Evolutionary conservation across 2,797 vertebrate species (phyloP).

Genomic region (Anguilla marmorata): DNA sequence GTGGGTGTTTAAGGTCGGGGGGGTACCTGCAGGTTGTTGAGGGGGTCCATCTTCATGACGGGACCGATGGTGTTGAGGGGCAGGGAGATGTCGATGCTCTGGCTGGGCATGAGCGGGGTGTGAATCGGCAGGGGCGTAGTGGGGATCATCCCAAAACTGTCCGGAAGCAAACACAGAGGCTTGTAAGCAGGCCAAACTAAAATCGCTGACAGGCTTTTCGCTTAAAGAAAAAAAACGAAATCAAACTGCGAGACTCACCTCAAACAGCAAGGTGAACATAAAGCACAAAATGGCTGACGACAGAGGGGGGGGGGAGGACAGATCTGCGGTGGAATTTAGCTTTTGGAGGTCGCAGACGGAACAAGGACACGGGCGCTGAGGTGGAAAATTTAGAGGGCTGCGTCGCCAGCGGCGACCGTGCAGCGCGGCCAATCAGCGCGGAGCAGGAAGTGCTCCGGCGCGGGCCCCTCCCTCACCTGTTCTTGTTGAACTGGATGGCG

Average conservation of each 20-base stretch:
- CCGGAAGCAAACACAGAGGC: neutral
- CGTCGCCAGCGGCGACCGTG: neutral
- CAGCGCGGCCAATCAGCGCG: neutral
- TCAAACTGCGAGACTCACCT: neutral
- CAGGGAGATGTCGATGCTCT: constrained; percentile 92
- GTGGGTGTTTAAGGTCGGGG: neutral
- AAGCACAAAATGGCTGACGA: neutral
- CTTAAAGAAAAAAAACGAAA: neutral
- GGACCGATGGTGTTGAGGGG: constrained; percentile 95
- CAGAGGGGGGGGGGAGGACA: too few relatives aligned
- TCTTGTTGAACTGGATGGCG: constrained; percentile 98
- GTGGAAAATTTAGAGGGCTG: neutral
- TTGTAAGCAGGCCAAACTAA: neutral
- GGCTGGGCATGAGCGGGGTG: constrained; percentile 96
- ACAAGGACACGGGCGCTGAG: neutral
- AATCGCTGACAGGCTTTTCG: neutral
- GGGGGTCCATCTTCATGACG: constrained; percentile 99
- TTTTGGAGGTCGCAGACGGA: neutral
- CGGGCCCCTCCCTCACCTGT: constrained; percentile 78
- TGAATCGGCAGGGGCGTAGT: constrained; percentile 91
- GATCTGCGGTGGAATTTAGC: neutral
- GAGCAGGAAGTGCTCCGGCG: neutral
- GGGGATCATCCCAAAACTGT: constrained; percentile 93
- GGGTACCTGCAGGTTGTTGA: constrained; percentile 95
- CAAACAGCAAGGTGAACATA: neutral